Evolutionary conservation across 2,113 vertebrate genomes (phyloP), one percentile per base, ranked within the genome.

Genomic region (Hippocampus abdominalis): DNA sequence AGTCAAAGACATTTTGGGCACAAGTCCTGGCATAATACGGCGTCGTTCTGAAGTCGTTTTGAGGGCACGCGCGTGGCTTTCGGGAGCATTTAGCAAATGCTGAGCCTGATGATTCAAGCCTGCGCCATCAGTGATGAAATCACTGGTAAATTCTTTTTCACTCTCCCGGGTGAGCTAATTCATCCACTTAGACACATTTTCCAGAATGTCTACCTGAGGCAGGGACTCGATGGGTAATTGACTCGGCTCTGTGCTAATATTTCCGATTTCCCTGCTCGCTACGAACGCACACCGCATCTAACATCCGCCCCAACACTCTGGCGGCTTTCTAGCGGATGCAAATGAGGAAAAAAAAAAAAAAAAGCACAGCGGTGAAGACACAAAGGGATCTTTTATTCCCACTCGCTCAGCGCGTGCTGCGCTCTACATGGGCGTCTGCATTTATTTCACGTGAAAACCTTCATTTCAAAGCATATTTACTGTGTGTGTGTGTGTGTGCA

Each of bases 281-380:
- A 44, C 25, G 70, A 66, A 69, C 46, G 60, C 54, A 66, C 71
- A 53, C 72, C 75, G 46, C 15, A 51, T 25, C 65, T 77, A 64
- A 72, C 49, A 70, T 79, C 74, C 72, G 72, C 56, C 61, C 54
- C 27, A 40, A 29, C 44, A 12, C 49, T 75, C 66, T 70, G 66
- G 71, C 73, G 13, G n/a, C 76, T 64, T 71, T 78, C 53, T 56
- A 59, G n/a, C 67, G 70, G 69, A 79, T 83, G 70, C 57, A 39
- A 74, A 80, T 82, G 27, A 16, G 57, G 76, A 54, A 44, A 32
- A 73, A 61, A 46, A 18, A 44, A 51, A 54, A 18, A 18, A 49
- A 15, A 48, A 44, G 54, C 61, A 65, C 56, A 72, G 51, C 15
- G 0, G 8, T 1, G 61, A 74, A 72, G 29, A 16, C 27, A 60